Percentiles rank a stretch among this genome's conserved stretches.
These are phyloP conservation scores for Synchiropus splendidus DNA, from an alignment of 2,113 vertebrate genomes.

Conservation along the genomic window DNA sequence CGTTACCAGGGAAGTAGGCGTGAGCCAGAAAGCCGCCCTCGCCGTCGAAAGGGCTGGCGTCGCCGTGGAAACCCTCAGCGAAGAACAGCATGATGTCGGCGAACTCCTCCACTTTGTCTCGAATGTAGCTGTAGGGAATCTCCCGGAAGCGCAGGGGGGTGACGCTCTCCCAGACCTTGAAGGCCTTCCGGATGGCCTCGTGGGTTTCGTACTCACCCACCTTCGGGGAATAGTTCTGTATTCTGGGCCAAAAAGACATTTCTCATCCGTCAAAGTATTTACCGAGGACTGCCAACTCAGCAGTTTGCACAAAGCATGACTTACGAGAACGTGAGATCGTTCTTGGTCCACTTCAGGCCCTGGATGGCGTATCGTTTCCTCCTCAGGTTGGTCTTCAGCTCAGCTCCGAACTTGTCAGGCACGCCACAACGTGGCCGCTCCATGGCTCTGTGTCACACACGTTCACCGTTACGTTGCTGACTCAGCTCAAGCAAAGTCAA, in stretches of 20 bases:
- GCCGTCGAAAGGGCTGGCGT: conserved; percentile 88
- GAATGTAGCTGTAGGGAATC: conserved; percentile 76
- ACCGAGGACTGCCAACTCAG: too few species aligned
- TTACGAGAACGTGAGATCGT: conserved; percentile 83
- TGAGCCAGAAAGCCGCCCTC: conserved; percentile 87
- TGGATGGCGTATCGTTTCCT: conserved; percentile 83
- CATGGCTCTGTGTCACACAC: conserved; percentile 75
- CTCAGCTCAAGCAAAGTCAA: too few species aligned
- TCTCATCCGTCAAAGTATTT: too few species aligned
- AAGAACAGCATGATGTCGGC: conserved; percentile 92
- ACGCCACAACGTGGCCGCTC: conserved; percentile 79
- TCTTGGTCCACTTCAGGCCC: conserved; percentile 81
- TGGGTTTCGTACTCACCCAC: conserved; percentile 80
- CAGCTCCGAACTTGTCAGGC: conserved; percentile 84
- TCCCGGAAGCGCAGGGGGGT: conserved; percentile 79
- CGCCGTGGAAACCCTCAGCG: conserved; percentile 83
- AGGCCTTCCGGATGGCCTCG: conserved; percentile 81
- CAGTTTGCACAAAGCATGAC: conserved; percentile 31
- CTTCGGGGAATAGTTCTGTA: conserved; percentile 76
- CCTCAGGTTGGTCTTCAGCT: conserved; percentile 84
- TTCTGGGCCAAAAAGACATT: too few species aligned
- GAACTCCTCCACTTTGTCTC: conserved; percentile 72
- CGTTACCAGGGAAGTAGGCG: conserved; percentile 81
- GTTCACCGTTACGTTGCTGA: neutral
- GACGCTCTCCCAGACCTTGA: conserved; percentile 77